A percentile compares a stretch with the other conserved stretches of the same genome.
Evolutionary conservation across 2,113 vertebrate genomes (phyloP).

Genomic region (Phyllopteryx taeniolatus): DNA sequence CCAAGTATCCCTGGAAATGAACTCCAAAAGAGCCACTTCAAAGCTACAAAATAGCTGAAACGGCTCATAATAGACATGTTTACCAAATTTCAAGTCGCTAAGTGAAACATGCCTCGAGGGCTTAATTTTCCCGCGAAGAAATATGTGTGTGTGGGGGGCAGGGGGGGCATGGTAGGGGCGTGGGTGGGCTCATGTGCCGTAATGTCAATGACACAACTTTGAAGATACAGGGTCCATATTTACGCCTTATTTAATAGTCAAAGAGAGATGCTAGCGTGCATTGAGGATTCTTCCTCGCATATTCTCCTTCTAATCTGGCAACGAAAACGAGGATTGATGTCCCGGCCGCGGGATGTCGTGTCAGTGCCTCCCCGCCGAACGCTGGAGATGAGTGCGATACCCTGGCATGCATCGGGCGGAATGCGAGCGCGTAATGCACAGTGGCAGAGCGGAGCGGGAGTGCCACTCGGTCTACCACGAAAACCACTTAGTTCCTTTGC

Average conservation of each 20-base stretch:
- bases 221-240: background rate
- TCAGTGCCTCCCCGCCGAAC: background rate
- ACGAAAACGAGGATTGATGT: background rate
- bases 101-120: too few relatives aligned
- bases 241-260: background rate
- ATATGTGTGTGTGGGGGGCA: too few relatives aligned
- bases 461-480: conserved; percentile 64
- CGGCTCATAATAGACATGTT: too few relatives aligned
- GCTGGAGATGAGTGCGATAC: background rate
- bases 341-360: background rate
- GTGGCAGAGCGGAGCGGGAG: conserved; percentile 56
- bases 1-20: too few relatives aligned
- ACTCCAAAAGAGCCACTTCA: too few relatives aligned
- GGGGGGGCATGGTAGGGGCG: too few relatives aligned
- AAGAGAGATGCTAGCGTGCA: background rate
- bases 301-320: background rate
- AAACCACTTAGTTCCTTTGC: conserved; percentile 71
- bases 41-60: too few relatives aligned
- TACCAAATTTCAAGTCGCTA: too few relatives aligned
- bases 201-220: background rate
- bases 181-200: background rate
- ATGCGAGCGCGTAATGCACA: conserved; percentile 55
- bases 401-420: conserved; percentile 30
- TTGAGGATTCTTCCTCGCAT: background rate
- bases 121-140: too few relatives aligned